Conservation (phyloP, 2,797 vertebrate species). For the Tolypeutes matacus region DNA sequence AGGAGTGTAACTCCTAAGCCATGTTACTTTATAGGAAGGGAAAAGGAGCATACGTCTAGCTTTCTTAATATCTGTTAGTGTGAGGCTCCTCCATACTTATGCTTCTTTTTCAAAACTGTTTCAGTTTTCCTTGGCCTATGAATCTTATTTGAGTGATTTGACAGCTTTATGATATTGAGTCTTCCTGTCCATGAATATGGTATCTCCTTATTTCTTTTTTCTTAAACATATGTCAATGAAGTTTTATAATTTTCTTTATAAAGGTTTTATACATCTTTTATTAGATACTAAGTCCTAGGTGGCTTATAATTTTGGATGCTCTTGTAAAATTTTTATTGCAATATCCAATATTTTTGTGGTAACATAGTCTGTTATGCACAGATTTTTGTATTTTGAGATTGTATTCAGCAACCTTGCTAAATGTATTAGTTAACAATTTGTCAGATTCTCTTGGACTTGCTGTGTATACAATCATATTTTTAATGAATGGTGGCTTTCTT, state of each 20-base stretch:
- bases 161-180: neutral
- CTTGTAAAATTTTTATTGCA: slow-evolving; percentile 1
- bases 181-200: too few relatives aligned
- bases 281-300: neutral
- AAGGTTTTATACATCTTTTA: slow-evolving; percentile 15
- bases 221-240: too few relatives aligned
- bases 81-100: neutral
- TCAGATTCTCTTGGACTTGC: slow-evolving; percentile 40
- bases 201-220: too few relatives aligned
- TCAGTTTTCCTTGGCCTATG: neutral
- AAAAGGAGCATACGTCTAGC: neutral
- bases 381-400: slow-evolving; percentile 4
- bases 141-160: slow-evolving; percentile 11
- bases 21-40: neutral
- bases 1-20: neutral
- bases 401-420: neutral
- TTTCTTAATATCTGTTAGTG: neutral
- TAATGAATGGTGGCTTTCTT: neutral
- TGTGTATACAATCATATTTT: neutral
- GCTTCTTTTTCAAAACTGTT: neutral
- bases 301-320: slow-evolving; percentile 40
- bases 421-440: neutral
- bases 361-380: neutral
- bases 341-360: neutral
- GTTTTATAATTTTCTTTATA: neutral